Conservation (phyloP, 1,140 invertebrate species). For the Caenorhabditis elegans region DNA sequence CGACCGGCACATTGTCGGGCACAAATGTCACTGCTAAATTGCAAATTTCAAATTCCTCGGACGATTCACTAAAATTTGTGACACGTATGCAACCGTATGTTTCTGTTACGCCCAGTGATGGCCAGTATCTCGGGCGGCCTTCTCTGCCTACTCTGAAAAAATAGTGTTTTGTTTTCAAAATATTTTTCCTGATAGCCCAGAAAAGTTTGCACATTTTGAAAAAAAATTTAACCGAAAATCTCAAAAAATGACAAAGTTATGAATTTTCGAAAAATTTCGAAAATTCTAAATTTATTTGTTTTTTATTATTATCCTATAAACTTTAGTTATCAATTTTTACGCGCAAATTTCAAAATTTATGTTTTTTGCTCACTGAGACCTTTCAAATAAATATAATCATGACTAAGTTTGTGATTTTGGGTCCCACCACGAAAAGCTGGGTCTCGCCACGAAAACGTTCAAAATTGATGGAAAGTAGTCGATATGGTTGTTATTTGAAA, state of each 20-base stretch:
- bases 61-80: neutral
- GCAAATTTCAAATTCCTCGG: neutral
- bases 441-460: neutral
- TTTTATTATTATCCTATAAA: no score
- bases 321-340: no score
- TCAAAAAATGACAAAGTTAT: neutral
- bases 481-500: no score
- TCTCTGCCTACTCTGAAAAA: constrained; percentile 15
- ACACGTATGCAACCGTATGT: neutral
- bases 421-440: no score
- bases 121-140: constrained; percentile 11
- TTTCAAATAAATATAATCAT: no score
- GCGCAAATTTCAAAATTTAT: no score
- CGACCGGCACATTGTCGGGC: neutral
- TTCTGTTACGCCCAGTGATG: neutral
- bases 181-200: neutral
- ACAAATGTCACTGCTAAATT: neutral
- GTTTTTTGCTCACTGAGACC: no score
- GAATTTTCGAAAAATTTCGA: neutral
- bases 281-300: neutral
- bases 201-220: no score
- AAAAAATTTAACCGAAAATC: neutral
- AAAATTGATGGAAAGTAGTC: no score
- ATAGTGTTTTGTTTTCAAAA: neutral
- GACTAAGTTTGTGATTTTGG: no score